These are phyloP conservation scores for Eilema sororculum DNA, from an alignment of 2,888 invertebrate species.

Conservation along the genomic window DNA sequence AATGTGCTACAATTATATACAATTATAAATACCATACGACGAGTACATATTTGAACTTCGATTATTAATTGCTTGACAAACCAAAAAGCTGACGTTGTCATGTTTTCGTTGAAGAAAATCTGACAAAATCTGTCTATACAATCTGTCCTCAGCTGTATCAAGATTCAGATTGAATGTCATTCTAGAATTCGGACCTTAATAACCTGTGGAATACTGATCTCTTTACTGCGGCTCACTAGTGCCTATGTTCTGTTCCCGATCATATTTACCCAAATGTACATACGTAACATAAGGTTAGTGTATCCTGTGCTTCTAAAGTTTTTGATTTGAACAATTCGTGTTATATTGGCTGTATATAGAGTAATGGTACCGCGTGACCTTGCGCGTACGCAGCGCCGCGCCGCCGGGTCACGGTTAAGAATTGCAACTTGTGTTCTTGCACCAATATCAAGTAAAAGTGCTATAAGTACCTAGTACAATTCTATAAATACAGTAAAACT, in stretches of 20 bases:
- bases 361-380: constrained; percentile 36
- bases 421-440: constrained; percentile 23
- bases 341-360: background rate
- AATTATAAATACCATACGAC: too few relatives aligned
- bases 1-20: too few relatives aligned
- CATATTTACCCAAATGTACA: too few relatives aligned
- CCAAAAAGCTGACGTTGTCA: constrained; percentile 1
- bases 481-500: background rate
- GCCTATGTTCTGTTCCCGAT: too few relatives aligned
- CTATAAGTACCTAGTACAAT: background rate
- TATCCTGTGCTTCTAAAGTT: background rate
- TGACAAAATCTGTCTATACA: too few relatives aligned
- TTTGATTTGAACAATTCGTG: background rate
- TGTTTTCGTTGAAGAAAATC: background rate
- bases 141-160: too few relatives aligned
- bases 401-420: constrained; percentile 52
- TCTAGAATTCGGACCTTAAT: too few relatives aligned
- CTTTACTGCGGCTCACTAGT: too few relatives aligned
- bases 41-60: too few relatives aligned
- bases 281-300: too few relatives aligned
- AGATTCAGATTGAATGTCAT: too few relatives aligned
- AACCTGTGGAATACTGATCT: too few relatives aligned
- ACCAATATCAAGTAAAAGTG: constrained; percentile 11
- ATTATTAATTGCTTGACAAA: background rate
- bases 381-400: constrained; percentile 20